Evolutionary conservation across 1,140 invertebrate genomes (phyloP).

Genomic region (Cephus cinctus): DNA sequence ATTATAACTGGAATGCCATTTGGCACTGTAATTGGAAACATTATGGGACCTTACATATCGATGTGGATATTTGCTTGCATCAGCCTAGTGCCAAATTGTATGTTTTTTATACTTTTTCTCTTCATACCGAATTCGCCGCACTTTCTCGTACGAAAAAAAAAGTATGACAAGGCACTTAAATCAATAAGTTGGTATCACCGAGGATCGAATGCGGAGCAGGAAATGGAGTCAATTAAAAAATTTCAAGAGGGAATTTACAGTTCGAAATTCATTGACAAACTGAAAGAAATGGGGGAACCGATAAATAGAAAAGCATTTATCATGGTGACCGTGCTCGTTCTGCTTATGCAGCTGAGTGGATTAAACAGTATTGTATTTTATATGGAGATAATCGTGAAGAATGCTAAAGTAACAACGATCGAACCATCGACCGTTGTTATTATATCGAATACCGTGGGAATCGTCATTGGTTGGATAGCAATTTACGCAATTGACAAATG

Average conservation of each 20-base stretch:
- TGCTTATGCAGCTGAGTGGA: slow-evolving; percentile 73
- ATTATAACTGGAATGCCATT: slow-evolving; percentile 54
- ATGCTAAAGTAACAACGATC: slow-evolving; percentile 53
- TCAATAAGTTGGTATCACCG: slow-evolving; percentile 63
- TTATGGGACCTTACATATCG: slow-evolving; percentile 60
- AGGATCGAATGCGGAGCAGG: slow-evolving; percentile 57
- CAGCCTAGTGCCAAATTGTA: slow-evolving; percentile 53
- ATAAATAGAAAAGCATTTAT: slow-evolving; percentile 64
- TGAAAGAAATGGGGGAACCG: slow-evolving; percentile 57
- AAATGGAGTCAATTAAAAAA: slow-evolving; percentile 60
- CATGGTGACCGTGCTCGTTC: slow-evolving; percentile 63
- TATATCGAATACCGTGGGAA: slow-evolving; percentile 65
- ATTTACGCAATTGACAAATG: slow-evolving; percentile 67
- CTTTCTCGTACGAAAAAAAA: slow-evolving; percentile 60
- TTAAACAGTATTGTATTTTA: slow-evolving; percentile 73
- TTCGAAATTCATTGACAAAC: slow-evolving; percentile 53
- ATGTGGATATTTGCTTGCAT: slow-evolving; percentile 58
- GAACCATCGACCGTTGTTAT: slow-evolving; percentile 58
- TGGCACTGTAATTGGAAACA: slow-evolving; percentile 67
- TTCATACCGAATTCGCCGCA: slow-evolving; percentile 74
- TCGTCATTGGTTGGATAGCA: slow-evolving; percentile 60
- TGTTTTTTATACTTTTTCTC: slow-evolving; percentile 62
- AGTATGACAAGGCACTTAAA: slow-evolving; percentile 58
- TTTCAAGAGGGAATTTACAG: slow-evolving; percentile 53
- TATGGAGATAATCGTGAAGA: slow-evolving; percentile 68